These are phyloP conservation scores for Rattus rattus DNA, from an alignment of 2,113 vertebrate genomes.

Conservation along the genomic window DNA sequence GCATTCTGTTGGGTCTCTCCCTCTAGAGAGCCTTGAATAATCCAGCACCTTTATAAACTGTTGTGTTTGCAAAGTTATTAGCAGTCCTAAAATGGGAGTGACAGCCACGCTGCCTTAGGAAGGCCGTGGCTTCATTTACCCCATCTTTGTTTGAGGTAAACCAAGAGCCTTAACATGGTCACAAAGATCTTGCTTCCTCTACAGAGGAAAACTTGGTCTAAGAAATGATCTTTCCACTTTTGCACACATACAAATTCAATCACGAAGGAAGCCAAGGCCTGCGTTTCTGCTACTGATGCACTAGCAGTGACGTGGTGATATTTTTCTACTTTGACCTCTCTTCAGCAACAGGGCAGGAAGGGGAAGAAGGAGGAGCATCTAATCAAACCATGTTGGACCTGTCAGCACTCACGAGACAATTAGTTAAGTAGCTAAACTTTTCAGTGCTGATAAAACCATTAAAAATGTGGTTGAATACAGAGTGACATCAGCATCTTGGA, in stretches of 20 bases:
- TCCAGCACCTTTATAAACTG: not conserved
- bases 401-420: not conserved
- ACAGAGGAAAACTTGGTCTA: constrained; percentile 16
- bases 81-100: not conserved
- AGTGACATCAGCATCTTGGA: constrained; percentile 11
- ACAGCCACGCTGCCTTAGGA: not conserved
- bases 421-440: not conserved
- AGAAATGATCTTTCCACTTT: constrained; percentile 12
- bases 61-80: not conserved
- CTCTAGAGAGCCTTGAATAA: not conserved
- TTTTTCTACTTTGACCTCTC: not conserved
- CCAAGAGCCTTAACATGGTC: not conserved
- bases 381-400: not conserved
- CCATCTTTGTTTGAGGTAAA: not conserved
- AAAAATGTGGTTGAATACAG: not conserved
- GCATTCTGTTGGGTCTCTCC: not conserved
- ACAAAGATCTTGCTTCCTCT: not conserved
- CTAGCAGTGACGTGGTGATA: not conserved
- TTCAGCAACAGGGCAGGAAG: not conserved
- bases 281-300: not conserved
- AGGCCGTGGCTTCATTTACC: not conserved
- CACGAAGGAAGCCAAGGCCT: not conserved
- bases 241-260: not conserved
- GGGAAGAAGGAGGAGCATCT: not conserved
- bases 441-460: constrained; percentile 17